Conservation (phyloP, 2,797 vertebrate species). For the Apodemus agrarius region DNA sequence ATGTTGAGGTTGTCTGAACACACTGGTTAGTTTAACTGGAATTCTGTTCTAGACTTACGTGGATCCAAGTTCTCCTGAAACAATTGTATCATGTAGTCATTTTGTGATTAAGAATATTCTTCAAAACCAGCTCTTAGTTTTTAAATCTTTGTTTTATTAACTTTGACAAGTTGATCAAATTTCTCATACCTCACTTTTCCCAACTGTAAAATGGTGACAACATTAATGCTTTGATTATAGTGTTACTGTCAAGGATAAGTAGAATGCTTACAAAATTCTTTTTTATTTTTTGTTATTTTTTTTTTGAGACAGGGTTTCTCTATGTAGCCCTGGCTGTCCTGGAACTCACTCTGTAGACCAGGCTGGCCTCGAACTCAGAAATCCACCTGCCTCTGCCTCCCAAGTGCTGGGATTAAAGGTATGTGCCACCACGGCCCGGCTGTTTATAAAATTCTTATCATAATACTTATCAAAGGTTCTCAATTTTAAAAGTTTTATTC, state of each 20-base stretch:
- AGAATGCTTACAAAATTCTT: background rate
- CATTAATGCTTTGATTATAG: background rate
- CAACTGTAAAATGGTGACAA: background rate
- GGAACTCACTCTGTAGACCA: too few species aligned
- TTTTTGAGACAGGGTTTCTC: too few species aligned
- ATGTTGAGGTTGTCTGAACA: background rate
- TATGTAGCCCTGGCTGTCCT: too few species aligned
- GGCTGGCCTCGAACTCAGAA: too few species aligned
- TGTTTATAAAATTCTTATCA: too few species aligned
- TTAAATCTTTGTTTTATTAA: background rate
- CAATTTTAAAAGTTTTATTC: background rate
- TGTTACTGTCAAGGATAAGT: constrained; percentile 24
- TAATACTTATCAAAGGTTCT: background rate
- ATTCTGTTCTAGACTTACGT: background rate
- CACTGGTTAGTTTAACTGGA: background rate
- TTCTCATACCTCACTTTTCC: background rate
- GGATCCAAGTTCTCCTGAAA: background rate
- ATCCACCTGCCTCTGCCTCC: too few species aligned
- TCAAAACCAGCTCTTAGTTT: background rate
- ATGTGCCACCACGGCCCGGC: too few species aligned
- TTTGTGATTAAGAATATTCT: background rate
- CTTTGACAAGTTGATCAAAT: background rate
- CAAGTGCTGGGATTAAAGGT: too few species aligned
- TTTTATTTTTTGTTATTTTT: too few species aligned
- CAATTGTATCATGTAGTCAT: background rate